Conservation (phyloP, 1,140 invertebrate species). For the Drosophila truncata region DNA sequence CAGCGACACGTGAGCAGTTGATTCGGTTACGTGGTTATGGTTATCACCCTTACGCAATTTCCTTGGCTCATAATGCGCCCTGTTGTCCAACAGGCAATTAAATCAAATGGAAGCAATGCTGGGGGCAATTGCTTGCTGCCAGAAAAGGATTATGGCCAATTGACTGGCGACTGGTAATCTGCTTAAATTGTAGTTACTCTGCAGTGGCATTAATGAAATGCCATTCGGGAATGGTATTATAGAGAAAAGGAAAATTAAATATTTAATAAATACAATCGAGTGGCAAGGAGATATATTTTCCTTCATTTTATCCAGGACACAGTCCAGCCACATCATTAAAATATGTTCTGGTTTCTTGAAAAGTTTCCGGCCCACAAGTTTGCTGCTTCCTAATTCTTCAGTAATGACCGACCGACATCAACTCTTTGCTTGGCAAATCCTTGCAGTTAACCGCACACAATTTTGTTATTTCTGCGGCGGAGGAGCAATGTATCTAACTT, state of each 20-base stretch:
- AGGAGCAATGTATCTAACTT: slow-evolving; percentile 61
- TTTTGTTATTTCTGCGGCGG: slow-evolving; percentile 75
- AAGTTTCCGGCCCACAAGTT: slow-evolving; percentile 27
- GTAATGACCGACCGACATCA: slow-evolving; percentile 35
- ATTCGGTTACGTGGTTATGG: slow-evolving; percentile 68
- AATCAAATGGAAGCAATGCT: slow-evolving; percentile 25
- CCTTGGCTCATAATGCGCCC: slow-evolving; percentile 38
- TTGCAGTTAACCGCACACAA: slow-evolving; percentile 59
- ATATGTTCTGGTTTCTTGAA: slow-evolving; percentile 19
- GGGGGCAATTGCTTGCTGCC: slow-evolving; percentile 16
- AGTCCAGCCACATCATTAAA: slow-evolving; percentile 29
- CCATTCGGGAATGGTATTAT: not conserved
- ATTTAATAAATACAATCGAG: slow-evolving; percentile 11
- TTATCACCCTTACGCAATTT: slow-evolving; percentile 78
- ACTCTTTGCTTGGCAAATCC: slow-evolving; percentile 47
- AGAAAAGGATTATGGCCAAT: slow-evolving; percentile 30
- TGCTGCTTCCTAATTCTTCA: slow-evolving; percentile 22
- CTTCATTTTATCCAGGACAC: not conserved
- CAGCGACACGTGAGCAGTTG: slow-evolving; percentile 59
- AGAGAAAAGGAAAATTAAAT: slow-evolving; percentile 7
- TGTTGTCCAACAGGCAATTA: slow-evolving; percentile 48
- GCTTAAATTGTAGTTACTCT: slow-evolving; percentile 27
- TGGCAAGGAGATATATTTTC: not conserved
- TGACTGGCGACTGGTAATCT: slow-evolving; percentile 30
- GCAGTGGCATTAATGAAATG: slow-evolving; percentile 10